Evolutionary conservation across 2,113 vertebrate species (phyloP), one percentile per base, ranked within the genome.

Genomic region (Pomatostomus ruficeps): DNA sequence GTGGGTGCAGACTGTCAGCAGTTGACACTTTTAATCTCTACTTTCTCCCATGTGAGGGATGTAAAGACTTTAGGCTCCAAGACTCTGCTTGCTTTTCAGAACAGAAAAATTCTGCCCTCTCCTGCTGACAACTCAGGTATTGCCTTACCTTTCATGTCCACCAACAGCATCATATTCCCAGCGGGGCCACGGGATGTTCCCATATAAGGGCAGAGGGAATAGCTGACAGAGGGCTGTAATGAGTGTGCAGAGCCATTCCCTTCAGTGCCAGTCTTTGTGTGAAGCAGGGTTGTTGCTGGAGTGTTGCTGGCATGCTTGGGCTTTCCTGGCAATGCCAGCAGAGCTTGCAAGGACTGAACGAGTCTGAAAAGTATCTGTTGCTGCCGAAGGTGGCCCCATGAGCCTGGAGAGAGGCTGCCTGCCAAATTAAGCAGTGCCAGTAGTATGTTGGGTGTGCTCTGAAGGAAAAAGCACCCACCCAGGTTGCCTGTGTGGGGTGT

Each of bases 161-260:
- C 84, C 70, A 81, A 70, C 29, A 94, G 70, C 89, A 85, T 74
- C 67, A 0, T 46, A 33, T 95, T 93, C 86, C 89, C 46, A 11
- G 72, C 6, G 5, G 80, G 91, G 61, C 94, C 82, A n/a, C 1
- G 83, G 84, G 70, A 84, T 92, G 66, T 93, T 95, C 93, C 93
- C 94, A 78, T 87, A 92, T 92, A 92, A 95, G 94, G 93, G 91
- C 93, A 93, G 89, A 95, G 75, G 96, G 91, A 91, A 95, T 58
- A 77, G 91, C 78, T 95, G 71, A 42, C 55, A 70, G 88, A 71
- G 82, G 67, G 71, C 40, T 90, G 70, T 26, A 17, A 55, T 58
- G 88, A 85, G 94, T 1, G 5, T 38, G 5, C 31, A 5, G 81
- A 91, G 93, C 89, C 61, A 8, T 81, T 77, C 18, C 5, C 55